Conservation (phyloP, 2,888 invertebrate species). For the Alentia gelatinosa region DNA sequence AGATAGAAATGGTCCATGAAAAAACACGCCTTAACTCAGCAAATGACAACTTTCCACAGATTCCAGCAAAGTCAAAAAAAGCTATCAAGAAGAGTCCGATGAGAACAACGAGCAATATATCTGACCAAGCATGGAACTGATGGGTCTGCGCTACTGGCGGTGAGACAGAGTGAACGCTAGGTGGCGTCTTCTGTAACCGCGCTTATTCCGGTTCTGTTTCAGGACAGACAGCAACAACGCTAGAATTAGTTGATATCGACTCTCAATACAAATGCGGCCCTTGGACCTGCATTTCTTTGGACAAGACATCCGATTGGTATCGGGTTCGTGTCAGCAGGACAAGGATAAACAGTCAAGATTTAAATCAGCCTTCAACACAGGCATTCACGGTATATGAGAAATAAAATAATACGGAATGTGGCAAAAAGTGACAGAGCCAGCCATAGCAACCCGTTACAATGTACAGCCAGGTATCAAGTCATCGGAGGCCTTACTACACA, state of each 20-base stretch:
- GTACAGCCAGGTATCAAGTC: too few relatives aligned
- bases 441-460: neutral
- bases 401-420: neutral
- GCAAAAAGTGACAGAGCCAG: neutral
- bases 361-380: neutral
- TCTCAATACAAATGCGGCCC: too few relatives aligned
- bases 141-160: neutral
- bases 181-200: too few relatives aligned
- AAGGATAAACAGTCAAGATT: too few relatives aligned
- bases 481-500: too few relatives aligned
- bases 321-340: too few relatives aligned
- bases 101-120: neutral
- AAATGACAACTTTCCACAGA: constrained; percentile 11
- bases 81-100: neutral
- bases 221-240: too few relatives aligned
- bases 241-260: too few relatives aligned
- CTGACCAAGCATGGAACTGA: constrained; percentile 31
- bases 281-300: too few relatives aligned
- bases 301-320: neutral
- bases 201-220: too few relatives aligned
- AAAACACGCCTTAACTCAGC: constrained; percentile 25
- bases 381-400: neutral
- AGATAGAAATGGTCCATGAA: constrained; percentile 8
- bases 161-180: neutral
- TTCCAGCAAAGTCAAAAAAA: constrained; percentile 8